These are phyloP conservation scores for Helarctos malayanus DNA, from an alignment of 2,797 vertebrate species.

Conservation along the genomic window DNA sequence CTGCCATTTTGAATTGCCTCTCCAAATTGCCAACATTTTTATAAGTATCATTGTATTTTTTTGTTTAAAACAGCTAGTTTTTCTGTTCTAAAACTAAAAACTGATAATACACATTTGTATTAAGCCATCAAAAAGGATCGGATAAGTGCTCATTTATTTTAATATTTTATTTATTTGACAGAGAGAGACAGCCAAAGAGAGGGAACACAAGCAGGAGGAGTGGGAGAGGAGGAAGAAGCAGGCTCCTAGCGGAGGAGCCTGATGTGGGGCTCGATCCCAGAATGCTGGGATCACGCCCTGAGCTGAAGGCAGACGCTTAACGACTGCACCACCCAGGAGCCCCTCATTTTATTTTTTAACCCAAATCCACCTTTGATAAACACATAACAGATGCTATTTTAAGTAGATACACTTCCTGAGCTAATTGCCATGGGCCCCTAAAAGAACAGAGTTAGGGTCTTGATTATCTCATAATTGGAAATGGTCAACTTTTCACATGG, in stretches of 20 bases:
- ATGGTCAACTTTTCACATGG: not conserved
- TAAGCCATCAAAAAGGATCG: not conserved
- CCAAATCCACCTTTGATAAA: not conserved
- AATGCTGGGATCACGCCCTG: too few relatives aligned
- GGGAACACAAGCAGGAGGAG: too few relatives aligned
- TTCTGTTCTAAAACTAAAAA: conserved; percentile 42
- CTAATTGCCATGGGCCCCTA: not conserved
- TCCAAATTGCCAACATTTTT: not conserved
- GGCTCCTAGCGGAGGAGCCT: too few relatives aligned
- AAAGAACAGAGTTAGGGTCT: not conserved
- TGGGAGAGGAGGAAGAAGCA: too few relatives aligned
- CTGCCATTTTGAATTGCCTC: not conserved
- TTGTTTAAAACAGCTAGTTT: not conserved
- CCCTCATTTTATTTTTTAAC: conserved; percentile 26
- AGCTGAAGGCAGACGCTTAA: too few relatives aligned
- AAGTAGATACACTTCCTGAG: not conserved
- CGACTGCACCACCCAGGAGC: too few relatives aligned
- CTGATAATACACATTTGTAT: not conserved
- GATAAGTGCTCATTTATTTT: not conserved
- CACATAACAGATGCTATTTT: not conserved
- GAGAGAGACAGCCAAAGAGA: too few relatives aligned
- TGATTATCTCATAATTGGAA: conserved; percentile 19
- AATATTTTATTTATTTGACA: too few relatives aligned
- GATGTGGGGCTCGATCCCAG: too few relatives aligned
- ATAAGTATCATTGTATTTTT: not conserved